A percentile compares a stretch with the other conserved stretches of the same genome.
Conservation (phyloP, 2,113 vertebrate species). For the Prunella fulvescens region DNA sequence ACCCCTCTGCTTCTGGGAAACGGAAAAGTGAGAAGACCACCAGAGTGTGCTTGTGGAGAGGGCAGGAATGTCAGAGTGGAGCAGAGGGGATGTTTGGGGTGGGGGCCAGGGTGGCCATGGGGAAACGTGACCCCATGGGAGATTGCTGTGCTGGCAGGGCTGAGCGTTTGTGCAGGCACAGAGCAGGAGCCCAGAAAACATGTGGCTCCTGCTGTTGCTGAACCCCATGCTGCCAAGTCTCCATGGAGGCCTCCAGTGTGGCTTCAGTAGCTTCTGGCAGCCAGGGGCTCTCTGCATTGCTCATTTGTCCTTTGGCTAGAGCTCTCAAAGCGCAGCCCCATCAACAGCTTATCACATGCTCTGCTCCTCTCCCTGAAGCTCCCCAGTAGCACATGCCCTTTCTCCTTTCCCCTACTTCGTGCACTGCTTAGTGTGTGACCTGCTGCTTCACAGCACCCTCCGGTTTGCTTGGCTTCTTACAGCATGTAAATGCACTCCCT, state of each 20-base stretch:
- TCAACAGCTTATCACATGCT: constrained; percentile 32
- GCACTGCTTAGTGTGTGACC: background rate
- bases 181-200: constrained; percentile 4
- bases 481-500: background rate
- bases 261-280: constrained; percentile 42
- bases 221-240: constrained; percentile 28
- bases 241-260: background rate
- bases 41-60: background rate
- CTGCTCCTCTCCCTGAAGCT: background rate
- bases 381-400: background rate
- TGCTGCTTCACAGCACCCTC: background rate
- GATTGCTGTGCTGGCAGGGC: background rate
- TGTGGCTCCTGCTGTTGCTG: constrained; percentile 54
- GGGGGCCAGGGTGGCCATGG: background rate
- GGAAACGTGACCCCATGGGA: background rate
- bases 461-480: background rate
- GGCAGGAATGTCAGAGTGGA: background rate
- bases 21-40: background rate
- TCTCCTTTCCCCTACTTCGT: constrained; percentile 47
- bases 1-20: background rate
- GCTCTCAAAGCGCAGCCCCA: background rate
- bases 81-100: background rate
- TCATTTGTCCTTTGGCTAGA: constrained; percentile 45
- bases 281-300: background rate
- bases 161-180: background rate